Percentiles rank a stretch among this genome's conserved stretches.
These are phyloP conservation scores for Anthoscopus minutus DNA, from an alignment of 2,113 vertebrate genomes.

Conservation along the genomic window DNA sequence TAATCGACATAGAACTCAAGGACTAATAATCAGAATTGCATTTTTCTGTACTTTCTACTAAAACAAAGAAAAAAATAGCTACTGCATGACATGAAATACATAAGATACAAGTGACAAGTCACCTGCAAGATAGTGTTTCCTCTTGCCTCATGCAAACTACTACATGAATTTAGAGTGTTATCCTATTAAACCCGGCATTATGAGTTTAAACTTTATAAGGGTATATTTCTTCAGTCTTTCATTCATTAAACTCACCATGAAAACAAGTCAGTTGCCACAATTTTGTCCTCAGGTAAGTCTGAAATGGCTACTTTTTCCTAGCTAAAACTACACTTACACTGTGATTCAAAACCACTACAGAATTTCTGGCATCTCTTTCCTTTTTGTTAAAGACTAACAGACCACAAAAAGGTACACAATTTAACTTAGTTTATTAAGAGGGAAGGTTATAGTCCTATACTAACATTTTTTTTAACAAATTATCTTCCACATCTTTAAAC, in stretches of 20 bases:
- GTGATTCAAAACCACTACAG: background rate
- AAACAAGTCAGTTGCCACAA: background rate
- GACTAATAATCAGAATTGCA: background rate
- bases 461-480: background rate
- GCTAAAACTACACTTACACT: background rate
- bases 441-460: background rate
- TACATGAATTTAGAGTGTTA: background rate
- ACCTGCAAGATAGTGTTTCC: background rate
- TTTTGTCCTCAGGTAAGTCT: background rate
- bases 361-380: background rate
- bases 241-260: background rate
- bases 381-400: background rate
- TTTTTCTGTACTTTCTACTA: background rate
- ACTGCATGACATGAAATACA: background rate
- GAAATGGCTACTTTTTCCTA: background rate
- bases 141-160: background rate
- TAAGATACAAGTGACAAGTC: background rate
- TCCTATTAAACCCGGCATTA: background rate
- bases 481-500: background rate
- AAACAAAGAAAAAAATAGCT: rapidly evolving
- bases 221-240: background rate
- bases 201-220: background rate
- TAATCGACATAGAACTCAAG: background rate
- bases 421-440: background rate
- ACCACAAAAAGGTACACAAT: background rate